Percentiles rank a stretch among this genome's conserved stretches.
Conservation (phyloP, 1,140 invertebrate genomes). For the Drosophila lowei region DNA sequence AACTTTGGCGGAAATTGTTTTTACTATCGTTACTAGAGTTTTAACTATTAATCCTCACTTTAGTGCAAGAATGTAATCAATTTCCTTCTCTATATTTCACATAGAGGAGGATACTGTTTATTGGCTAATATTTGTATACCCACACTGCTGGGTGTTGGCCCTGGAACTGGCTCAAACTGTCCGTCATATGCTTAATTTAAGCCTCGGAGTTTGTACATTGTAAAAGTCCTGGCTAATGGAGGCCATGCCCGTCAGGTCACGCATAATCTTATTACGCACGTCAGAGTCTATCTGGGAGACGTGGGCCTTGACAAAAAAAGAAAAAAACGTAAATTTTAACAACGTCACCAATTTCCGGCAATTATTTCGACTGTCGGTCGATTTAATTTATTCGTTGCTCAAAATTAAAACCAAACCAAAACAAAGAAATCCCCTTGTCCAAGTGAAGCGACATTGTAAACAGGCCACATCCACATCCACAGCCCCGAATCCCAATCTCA, state of each 20-base stretch:
- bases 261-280: conserved; percentile 49
- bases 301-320: conserved; percentile 12
- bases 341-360: conserved; percentile 75
- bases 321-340: conserved; percentile 45
- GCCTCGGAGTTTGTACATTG: conserved; percentile 5
- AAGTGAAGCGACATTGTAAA: conserved; percentile 65
- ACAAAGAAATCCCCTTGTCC: conserved; percentile 79
- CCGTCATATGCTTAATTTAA: conserved; percentile 29
- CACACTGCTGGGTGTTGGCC: no score
- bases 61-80: no score
- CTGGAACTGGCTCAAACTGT: conserved; percentile 19
- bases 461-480: conserved; percentile 58
- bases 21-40: no score
- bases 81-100: no score
- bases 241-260: conserved; percentile 27
- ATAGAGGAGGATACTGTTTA: no score
- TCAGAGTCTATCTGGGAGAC: conserved; percentile 4
- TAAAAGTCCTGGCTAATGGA: conserved; percentile 25
- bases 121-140: no score
- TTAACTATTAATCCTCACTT: no score
- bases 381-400: conserved; percentile 80
- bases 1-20: no score
- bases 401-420: conserved; percentile 78
- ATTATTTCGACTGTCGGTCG: conserved; percentile 79
- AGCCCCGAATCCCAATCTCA: conserved; percentile 17